Evolutionary conservation across 2,113 vertebrate genomes (phyloP), one percentile per base, ranked within the genome.

Genomic region (Eulacestoma nigropectus): DNA sequence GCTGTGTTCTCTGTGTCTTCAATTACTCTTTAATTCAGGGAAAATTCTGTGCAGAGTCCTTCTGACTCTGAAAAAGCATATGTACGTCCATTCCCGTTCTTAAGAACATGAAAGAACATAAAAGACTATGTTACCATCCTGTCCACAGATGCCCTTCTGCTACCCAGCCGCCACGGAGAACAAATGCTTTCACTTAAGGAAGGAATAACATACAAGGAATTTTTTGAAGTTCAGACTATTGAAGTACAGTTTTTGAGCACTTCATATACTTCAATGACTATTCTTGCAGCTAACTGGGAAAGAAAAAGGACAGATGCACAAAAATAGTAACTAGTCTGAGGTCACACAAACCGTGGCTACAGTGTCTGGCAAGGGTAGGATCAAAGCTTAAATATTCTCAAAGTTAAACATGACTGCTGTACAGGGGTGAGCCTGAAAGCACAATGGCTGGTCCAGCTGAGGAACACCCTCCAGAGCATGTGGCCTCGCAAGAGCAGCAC

Each of bases 211-310:
- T 3, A 7, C 35, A 73, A 87, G 50, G 27, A 22, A 73, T 73
- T 87, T 92, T 91, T 89, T 94, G 44, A 93, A 88, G 84, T 93
- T 75, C 59, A 81, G 23, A 59, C 63, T 74, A 77, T 6, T 84
- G 83, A 94, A 88, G 70, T 39, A 52, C 29, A 64, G 72, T 74
- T 87, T 87, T 73, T 90, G 59, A 95, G 46, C 47, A 85, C 73
- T 72, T 87, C 53, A 53, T 37, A 49, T 65, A 88, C 67, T 95
- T 93, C 68, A 89, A 35, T 86, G 47, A 59, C 80, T 84, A 29
- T 63, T 94, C 89, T 95, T 89, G 57, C 49, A 82, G 65, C 53
- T 80, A 81, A 49, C 89, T 74, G 60, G 44, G 67, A 87, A 86
- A 87, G 50, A 90, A 62, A 59, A 82, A 92, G 68, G 89, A 87